These are phyloP conservation scores for Meteorus colon DNA, from an alignment of 2,888 invertebrate genomes.

Conservation along the genomic window DNA sequence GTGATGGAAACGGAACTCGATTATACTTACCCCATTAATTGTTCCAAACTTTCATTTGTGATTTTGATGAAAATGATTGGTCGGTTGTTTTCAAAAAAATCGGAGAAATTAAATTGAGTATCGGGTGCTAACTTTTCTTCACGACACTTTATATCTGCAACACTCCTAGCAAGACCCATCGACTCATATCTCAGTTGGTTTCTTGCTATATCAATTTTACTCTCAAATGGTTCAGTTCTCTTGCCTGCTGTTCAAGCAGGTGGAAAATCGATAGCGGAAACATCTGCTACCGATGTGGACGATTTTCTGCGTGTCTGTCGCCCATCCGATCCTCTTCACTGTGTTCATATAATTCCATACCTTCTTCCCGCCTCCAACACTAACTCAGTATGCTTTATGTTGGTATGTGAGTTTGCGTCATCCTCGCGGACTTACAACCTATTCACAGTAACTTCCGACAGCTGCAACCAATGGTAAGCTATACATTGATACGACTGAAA, in stretches of 20 bases:
- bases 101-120: no score
- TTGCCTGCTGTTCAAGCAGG: constrained; percentile 39
- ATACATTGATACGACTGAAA: constrained; percentile 30
- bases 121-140: no score
- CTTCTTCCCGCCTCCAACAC: constrained; percentile 17
- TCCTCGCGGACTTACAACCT: constrained; percentile 51
- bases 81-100: no score
- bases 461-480: constrained; percentile 58
- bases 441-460: constrained; percentile 57
- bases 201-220: not conserved
- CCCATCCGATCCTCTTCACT: not conserved
- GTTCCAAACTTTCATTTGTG: no score
- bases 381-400: constrained; percentile 44
- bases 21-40: no score
- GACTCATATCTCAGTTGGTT: not conserved
- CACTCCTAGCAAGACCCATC: no score
- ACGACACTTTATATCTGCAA: no score
- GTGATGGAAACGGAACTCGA: no score
- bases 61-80: no score
- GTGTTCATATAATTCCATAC: not conserved
- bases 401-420: constrained; percentile 48
- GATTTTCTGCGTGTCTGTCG: constrained; percentile 41
- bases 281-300: constrained; percentile 49
- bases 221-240: not conserved
- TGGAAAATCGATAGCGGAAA: constrained; percentile 48